These are phyloP conservation scores for Drosophila nasuta DNA, from an alignment of 1,140 invertebrate species.

Conservation along the genomic window DNA sequence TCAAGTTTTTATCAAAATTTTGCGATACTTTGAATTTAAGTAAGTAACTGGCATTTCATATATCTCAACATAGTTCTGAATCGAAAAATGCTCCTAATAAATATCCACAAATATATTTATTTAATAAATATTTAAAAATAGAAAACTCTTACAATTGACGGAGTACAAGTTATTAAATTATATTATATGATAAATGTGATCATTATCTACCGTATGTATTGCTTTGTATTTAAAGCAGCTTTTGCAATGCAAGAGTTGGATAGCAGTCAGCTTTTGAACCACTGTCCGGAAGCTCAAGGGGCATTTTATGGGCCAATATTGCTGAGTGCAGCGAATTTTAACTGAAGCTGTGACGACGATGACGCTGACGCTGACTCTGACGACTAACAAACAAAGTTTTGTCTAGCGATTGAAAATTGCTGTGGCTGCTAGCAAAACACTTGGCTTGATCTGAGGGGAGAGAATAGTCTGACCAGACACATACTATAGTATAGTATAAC, in stretches of 20 bases:
- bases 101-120: no score
- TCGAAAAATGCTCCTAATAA: no score
- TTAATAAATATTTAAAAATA: no score
- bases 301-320: conserved; percentile 57
- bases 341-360: conserved; percentile 26
- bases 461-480: conserved; percentile 8
- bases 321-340: conserved; percentile 75
- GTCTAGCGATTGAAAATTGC: conserved; percentile 80
- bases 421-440: conserved; percentile 79
- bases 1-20: no score
- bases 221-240: neutral
- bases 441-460: conserved; percentile 36
- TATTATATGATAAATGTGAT: no score
- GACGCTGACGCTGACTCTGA: conserved; percentile 34
- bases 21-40: no score
- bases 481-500: neutral
- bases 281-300: conserved; percentile 1
- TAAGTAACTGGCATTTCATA: no score
- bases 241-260: neutral
- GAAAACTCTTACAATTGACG: no score
- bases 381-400: conserved; percentile 77
- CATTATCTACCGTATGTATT: no score
- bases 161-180: no score
- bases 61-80: no score
- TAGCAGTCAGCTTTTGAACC: conserved; percentile 9